A percentile compares a stretch with the other conserved stretches of the same genome.
Conservation (phyloP, 2,113 vertebrate genomes). For the Gnathonemus echidnorhynchus region DNA sequence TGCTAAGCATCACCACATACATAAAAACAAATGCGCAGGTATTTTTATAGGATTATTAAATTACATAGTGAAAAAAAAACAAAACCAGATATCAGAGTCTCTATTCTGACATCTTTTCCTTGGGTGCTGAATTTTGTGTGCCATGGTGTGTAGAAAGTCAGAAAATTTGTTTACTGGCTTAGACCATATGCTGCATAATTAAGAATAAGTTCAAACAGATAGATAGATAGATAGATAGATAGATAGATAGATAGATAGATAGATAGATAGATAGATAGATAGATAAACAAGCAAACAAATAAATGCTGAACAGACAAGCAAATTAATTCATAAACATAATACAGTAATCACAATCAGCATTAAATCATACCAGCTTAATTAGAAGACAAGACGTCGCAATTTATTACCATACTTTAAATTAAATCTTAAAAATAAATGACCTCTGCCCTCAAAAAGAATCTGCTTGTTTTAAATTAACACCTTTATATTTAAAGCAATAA, state of each 20-base stretch:
- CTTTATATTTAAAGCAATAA: neutral
- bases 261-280: neutral
- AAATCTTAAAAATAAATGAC: neutral
- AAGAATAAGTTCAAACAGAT: no score
- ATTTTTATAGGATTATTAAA: neutral
- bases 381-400: neutral
- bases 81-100: neutral
- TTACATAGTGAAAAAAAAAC: neutral
- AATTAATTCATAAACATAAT: neutral
- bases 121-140: neutral
- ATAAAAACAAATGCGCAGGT: slow-evolving; percentile 10
- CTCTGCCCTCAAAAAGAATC: neutral
- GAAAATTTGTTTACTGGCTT: no score
- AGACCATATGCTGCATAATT: no score
- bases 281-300: neutral
- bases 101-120: neutral
- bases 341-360: neutral
- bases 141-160: neutral
- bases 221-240: no score
- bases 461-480: neutral
- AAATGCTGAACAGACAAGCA: neutral
- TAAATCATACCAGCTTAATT: neutral
- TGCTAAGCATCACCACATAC: slow-evolving; percentile 18
- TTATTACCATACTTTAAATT: neutral
- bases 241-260: neutral